phyloP scores from a whole-genome alignment of 2,797 vertebrate species.

The Argya squamiceps region DNA sequence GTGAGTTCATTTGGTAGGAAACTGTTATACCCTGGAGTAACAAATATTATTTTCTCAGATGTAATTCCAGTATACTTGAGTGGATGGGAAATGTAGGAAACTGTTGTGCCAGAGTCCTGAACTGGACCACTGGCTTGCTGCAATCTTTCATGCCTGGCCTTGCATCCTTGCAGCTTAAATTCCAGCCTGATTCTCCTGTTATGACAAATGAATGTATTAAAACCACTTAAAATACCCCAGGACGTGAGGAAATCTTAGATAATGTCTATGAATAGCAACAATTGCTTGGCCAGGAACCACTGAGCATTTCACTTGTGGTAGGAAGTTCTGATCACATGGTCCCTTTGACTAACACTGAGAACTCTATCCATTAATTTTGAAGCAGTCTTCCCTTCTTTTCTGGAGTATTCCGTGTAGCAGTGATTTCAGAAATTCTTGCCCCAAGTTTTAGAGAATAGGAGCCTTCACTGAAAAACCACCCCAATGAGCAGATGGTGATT shows the following conservation, averaged over 20 bases:
- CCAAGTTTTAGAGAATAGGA: neutral
- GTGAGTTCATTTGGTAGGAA: neutral
- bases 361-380: neutral
- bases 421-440: neutral
- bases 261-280: neutral
- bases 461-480: neutral
- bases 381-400: neutral
- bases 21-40: neutral
- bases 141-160: neutral
- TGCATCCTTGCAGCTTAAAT: neutral
- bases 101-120: neutral
- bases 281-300: neutral
- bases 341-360: neutral
- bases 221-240: neutral
- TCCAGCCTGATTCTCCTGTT: neutral
- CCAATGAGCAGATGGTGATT: neutral
- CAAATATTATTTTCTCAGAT: neutral
- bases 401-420: neutral
- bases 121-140: neutral
- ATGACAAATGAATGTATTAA: neutral
- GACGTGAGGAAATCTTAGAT: neutral
- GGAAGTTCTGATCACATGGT: neutral
- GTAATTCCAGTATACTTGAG: neutral
- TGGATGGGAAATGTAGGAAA: rapidly evolving
- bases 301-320: neutral